Conservation (phyloP, 2,113 vertebrate species). For the Poeciliopsis turrubarensis region DNA sequence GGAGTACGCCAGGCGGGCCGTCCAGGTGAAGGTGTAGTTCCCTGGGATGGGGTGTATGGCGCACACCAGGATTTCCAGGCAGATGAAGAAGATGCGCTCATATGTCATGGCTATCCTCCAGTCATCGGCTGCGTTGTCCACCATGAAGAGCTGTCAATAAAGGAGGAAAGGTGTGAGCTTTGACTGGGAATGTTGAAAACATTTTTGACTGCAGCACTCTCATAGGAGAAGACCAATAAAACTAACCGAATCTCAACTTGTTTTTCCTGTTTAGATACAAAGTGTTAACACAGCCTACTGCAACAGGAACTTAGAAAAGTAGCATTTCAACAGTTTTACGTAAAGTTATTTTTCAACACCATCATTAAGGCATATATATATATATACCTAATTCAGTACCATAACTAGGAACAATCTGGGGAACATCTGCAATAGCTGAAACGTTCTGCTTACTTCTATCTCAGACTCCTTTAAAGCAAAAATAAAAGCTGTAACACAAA, state of each 20-base stretch:
- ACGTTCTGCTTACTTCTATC: background rate
- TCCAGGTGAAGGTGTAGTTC: slow-evolving; percentile 99
- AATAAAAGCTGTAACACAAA: slow-evolving; percentile 27
- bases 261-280: too few relatives aligned
- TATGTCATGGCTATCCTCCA: slow-evolving; percentile 99
- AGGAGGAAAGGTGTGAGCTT: slow-evolving; percentile 55
- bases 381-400: too few relatives aligned
- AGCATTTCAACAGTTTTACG: too few relatives aligned
- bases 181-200: background rate
- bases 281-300: too few relatives aligned
- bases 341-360: too few relatives aligned
- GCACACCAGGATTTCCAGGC: slow-evolving; percentile 98
- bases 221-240: background rate
- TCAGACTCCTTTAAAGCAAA: slow-evolving; percentile 7
- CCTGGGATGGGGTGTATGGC: slow-evolving; percentile 99
- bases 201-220: background rate
- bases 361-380: too few relatives aligned
- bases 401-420: background rate
- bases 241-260: background rate
- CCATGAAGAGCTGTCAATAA: slow-evolving; percentile 95
- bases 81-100: slow-evolving; percentile 99
- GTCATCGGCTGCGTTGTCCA: slow-evolving; percentile 99
- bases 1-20: slow-evolving; percentile 95
- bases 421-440: background rate
- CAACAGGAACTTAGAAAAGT: background rate